Base-by-base conservation (phyloP, 2,797 vertebrate genomes). In the Enteromius trimaculatus region DNA sequence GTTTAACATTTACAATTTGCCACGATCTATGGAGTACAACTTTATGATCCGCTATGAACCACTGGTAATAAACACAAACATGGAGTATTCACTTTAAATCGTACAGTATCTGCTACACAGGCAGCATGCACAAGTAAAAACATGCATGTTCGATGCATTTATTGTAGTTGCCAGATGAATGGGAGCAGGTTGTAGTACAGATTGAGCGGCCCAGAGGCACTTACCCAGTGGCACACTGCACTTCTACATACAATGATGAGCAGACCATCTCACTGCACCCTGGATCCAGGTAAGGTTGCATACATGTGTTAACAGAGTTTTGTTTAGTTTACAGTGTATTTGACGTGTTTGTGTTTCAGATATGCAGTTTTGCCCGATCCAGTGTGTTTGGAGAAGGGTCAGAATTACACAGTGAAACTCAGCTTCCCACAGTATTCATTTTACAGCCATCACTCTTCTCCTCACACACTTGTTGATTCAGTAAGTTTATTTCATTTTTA, bases 31-130 rank as follows among this genome's bases (percentile, higher is more conserved):
- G 97, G 96, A 98, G 77, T 99, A 99, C 0, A 96, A 98, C 71
- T 89, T 99, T 37, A 89, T 99, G 3, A 93, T 99, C 87, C 98
- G 98, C 89, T 99, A 99, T 0, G 98, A 99, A 88, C 98, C 98
- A 0, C 98, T 99, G 97, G 98, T 99, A 88, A 79, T 44, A 31
- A 66, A 79, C 64, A 69, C 49, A 47, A 0, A 47, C 58, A 77
- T 42, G 71, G 7, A 17, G 31, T 21, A 23, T 58, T 77, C 3
- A 68, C 29, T 26, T 31, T 77, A 29, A 7, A 68, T 34, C 11
- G 0, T 17, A 4, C 11, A 34, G 17, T 53, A 2, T 31, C 4
- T 21, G 47, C 47, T 3, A 13, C 17, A 14, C 21, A 16, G 1
- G 31, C 5, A 13, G 44, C 19, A 64, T 10, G 26, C 42, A 81